Evolutionary conservation across 2,113 vertebrate genomes (phyloP).

Genomic region (Phalacrocorax pelagicus): DNA sequence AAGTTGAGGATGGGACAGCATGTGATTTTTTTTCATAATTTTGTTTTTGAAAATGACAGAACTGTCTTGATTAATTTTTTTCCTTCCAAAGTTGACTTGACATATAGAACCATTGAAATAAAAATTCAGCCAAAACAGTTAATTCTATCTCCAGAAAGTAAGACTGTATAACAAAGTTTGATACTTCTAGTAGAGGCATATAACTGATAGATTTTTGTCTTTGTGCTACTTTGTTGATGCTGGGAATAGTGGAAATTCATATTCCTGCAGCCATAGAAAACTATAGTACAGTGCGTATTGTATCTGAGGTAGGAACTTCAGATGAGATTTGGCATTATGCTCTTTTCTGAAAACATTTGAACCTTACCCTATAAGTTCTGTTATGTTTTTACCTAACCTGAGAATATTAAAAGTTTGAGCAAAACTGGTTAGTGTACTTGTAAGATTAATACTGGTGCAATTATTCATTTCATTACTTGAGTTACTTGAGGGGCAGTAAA

Average conservation of each 20-base stretch:
- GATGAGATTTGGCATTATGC: not conserved
- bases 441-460: not conserved
- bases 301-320: not conserved
- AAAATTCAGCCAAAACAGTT: not conserved
- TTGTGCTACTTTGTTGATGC: not conserved
- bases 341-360: not conserved
- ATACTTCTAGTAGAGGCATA: not conserved
- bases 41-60: not conserved
- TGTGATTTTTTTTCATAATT: not conserved
- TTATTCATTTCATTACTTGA: not conserved
- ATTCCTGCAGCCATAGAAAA: not conserved
- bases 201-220: not conserved
- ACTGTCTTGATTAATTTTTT: not conserved
- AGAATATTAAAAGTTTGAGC: not conserved
- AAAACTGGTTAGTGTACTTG: not conserved
- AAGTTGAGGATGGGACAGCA: not conserved
- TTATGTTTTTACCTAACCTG: not conserved
- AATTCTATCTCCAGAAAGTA: not conserved
- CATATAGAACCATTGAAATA: not conserved
- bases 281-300: accelerated
- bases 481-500: not conserved
- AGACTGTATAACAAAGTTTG: not conserved
- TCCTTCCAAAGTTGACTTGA: not conserved
- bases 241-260: not conserved
- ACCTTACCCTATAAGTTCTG: not conserved